These are phyloP conservation scores for Cuniculus paca DNA, from an alignment of 2,797 vertebrate genomes.

Conservation along the genomic window DNA sequence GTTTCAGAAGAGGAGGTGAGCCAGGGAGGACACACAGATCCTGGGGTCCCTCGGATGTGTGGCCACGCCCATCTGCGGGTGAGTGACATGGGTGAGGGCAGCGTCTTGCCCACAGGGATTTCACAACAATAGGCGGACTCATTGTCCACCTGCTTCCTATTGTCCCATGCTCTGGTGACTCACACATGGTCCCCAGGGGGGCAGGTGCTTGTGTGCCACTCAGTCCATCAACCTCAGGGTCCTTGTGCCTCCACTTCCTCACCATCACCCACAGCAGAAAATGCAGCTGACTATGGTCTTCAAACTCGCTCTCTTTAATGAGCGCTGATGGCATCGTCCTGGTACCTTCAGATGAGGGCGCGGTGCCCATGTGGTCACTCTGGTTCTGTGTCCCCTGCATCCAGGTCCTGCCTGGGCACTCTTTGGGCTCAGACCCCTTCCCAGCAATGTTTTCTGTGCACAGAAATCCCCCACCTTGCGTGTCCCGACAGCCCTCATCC, in stretches of 20 bases:
- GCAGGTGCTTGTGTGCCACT: not conserved
- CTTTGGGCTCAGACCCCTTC: accelerated
- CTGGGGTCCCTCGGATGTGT: not conserved
- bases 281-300: accelerated
- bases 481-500: not conserved
- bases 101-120: accelerated
- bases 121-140: accelerated
- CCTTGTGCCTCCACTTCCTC: not conserved
- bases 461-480: not conserved
- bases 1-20: not conserved
- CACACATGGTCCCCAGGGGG: accelerated
- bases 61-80: accelerated
- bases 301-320: not conserved
- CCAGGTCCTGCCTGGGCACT: not conserved
- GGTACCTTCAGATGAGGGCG: not conserved
- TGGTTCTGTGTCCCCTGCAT: not conserved
- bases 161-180: accelerated
- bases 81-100: not conserved
- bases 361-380: accelerated
- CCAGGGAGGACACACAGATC: not conserved
- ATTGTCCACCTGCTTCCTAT: not conserved
- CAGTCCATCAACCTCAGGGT: too few species aligned
- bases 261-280: not conserved
- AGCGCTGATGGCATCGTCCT: accelerated
- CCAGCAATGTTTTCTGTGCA: accelerated